Base-by-base conservation (phyloP, 2,113 vertebrate genomes). In the Zapus hudsonius region DNA sequence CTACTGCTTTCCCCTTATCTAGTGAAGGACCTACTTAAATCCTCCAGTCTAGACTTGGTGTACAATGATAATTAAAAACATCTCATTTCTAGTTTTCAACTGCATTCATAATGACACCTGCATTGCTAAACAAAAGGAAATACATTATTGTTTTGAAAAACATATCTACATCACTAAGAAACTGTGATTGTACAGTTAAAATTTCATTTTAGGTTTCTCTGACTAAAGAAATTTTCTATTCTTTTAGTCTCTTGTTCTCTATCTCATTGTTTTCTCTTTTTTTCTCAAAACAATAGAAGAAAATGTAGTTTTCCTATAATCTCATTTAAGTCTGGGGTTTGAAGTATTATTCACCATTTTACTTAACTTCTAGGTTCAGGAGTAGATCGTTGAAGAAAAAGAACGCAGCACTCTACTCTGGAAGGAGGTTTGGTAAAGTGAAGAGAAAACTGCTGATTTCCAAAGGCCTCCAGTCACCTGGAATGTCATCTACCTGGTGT, bases 121-220 rank as follows among this genome's bases (percentile, higher is more conserved):
- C 86, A 19, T 61, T 44, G 29, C 33, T 92, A 52, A 36, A 64
- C 73, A 47, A 55, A 90, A 91, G 84, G 20, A 4, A 70, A 84
- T 91, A 52, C 5, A 36, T 12, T 23, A 7, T 61, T 72, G 4
- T 17, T 92, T 90, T 92, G 33, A 27, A 91, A 94, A 94, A 23
- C 15, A 52, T 57, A 44, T 76, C 8, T 33, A 70, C 5, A 25
- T 38, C 36, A 64, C 73, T 31, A 89, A 20, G 78, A 59, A 91
- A 13, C 38, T 19, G 3, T 72, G 84, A 40, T 69, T 70, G 11
- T 55, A 1, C 23, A 13, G 31, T 89, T 52, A 52, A 74, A 74
- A 38, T 63, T 85, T 85, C 29, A 75, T 64, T 91, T 91, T 81
- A 75, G 23, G 23, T 75, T 81, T 88, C 38, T 91, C 25, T 84